Conservation (phyloP, 2,888 invertebrate species). For the Neuroscelio doddi region DNA sequence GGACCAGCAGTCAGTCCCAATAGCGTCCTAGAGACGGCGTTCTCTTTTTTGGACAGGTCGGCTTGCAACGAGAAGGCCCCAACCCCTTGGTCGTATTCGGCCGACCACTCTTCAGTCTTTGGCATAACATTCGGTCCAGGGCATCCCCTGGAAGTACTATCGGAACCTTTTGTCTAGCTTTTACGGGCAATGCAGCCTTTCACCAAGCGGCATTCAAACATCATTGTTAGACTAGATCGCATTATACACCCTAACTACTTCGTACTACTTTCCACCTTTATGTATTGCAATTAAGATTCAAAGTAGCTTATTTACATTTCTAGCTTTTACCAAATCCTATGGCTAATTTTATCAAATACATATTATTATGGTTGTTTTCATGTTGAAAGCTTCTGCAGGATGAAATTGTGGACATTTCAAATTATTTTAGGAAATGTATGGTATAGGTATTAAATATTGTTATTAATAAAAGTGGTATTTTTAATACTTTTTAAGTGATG, state of each 20-base stretch:
- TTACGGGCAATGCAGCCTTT: slow-evolving; percentile 45
- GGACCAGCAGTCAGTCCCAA: slow-evolving; percentile 8
- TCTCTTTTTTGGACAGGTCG: background rate
- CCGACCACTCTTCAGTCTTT: slow-evolving; percentile 15
- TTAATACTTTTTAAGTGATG: too few relatives aligned
- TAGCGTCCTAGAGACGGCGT: slow-evolving; percentile 14
- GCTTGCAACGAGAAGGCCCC: slow-evolving; percentile 2
- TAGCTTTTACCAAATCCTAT: slow-evolving; percentile 5
- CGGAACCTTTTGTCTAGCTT: slow-evolving; percentile 17
- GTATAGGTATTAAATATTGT: too few relatives aligned
- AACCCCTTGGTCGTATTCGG: slow-evolving; percentile 26
- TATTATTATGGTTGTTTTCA: too few relatives aligned
- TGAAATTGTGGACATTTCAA: too few relatives aligned
- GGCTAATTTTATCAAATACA: background rate
- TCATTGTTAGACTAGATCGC: slow-evolving; percentile 52
- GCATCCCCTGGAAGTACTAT: slow-evolving; percentile 23
- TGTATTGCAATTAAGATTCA: slow-evolving; percentile 21
- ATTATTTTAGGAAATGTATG: too few relatives aligned
- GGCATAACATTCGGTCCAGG: slow-evolving; percentile 26
- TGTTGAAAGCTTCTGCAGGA: too few relatives aligned
- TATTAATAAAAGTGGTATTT: too few relatives aligned
- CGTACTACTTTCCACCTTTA: slow-evolving; percentile 15
- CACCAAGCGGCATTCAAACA: slow-evolving; percentile 52
- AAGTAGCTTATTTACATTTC: slow-evolving; percentile 10
- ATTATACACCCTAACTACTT: slow-evolving; percentile 40